Evolutionary conservation across 2,888 invertebrate genomes (phyloP), one percentile per base, ranked within the genome.

Genomic region (Stomorhina lunata): DNA sequence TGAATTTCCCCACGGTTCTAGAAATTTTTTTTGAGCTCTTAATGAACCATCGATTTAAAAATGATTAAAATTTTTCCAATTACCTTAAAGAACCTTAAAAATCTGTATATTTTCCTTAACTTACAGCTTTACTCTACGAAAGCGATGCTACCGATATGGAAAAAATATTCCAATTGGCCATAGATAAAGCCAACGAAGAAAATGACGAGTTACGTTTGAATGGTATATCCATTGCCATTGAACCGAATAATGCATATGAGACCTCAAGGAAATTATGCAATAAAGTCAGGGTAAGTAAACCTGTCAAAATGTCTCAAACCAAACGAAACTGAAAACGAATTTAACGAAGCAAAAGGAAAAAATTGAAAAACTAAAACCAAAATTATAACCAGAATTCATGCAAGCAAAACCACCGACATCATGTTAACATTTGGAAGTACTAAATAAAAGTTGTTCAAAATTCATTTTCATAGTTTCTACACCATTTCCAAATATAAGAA

Each of bases 161-260:
- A 79, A 89, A 88, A 84, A 86, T 91, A n/a, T 91, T 91, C 72
- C 86, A 88, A 34, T 84, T 90, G 84, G 91, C 90, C 63, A 88
- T 90, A 15, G 86, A 84, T 25, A 87, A 87, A 55, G 90, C 88
- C 5, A 90, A 90, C 50, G 87, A 87, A 72, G 86, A 86, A 43
- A 88, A 88, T 66, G 86, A 86, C 9, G 84, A 88, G 0, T 81
- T 89, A 15, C 84, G 86, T 12, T 84, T 91, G 45, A 87, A 87
- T 20, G 89, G 88, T 2, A 86, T 90, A 9, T 65, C 88, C 2
- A 86, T 90, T 40, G 87, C 91, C 84, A 92, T 92, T 27, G 89
- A 92, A 57, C 92, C 93, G 0, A 93, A 92, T 55, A 93, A 93
- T 88, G 90, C 93, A 12, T 91, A 92, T 81, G 92, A 93, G 85